These are phyloP conservation scores for Epirrhoe tristata DNA, from an alignment of 2,888 invertebrate species.

Conservation along the genomic window DNA sequence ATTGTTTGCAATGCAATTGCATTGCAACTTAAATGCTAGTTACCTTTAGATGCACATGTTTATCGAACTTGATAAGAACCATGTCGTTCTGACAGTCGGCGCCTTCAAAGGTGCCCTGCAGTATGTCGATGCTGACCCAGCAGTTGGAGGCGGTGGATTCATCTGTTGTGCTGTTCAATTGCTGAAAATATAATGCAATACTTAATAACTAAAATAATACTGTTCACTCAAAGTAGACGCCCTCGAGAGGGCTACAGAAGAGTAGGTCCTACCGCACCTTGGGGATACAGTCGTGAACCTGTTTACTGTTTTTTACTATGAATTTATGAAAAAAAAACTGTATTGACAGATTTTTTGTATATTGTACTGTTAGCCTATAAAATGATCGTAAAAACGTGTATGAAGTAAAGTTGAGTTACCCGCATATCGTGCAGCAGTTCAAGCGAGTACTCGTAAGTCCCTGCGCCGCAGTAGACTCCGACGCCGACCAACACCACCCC, in stretches of 20 bases:
- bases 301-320: too few relatives aligned
- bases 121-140: constrained; percentile 95
- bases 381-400: too few relatives aligned
- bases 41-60: constrained; percentile 94
- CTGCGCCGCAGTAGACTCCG: constrained; percentile 95
- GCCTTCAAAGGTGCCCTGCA: constrained; percentile 93
- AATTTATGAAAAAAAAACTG: too few relatives aligned
- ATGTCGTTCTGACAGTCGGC: constrained; percentile 95
- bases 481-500: constrained; percentile 96
- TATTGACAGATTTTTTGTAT: too few relatives aligned
- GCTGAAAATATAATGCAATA: constrained; percentile 44
- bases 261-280: too few relatives aligned
- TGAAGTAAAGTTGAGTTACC: constrained; percentile 48
- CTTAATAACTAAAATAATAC: too few relatives aligned
- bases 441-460: constrained; percentile 95
- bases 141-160: constrained; percentile 86
- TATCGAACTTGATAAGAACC: constrained; percentile 95
- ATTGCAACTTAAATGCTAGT: constrained; percentile 3
- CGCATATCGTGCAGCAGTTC: constrained; percentile 91
- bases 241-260: too few relatives aligned
- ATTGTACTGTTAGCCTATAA: too few relatives aligned
- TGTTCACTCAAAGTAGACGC: too few relatives aligned
- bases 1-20: too few relatives aligned
- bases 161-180: constrained; percentile 77
- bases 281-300: too few relatives aligned